A percentile compares a stretch with the other conserved stretches of the same genome.
Conservation (phyloP, 2,888 invertebrate species). For the Auanema freiburgensis region DNA sequence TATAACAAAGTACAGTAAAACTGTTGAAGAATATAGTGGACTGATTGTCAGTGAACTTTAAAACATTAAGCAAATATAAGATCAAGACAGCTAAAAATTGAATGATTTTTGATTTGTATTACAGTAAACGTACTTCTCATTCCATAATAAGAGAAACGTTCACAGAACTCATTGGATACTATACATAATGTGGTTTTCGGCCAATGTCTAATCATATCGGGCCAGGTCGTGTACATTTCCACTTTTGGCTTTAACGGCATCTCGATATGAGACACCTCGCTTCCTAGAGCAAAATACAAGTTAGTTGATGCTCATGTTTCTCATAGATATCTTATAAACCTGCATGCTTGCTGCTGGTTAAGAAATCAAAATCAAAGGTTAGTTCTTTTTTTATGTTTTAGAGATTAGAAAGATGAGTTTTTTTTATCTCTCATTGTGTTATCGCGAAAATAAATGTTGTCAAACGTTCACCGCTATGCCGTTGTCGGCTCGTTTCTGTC, state of each 20-base stretch:
- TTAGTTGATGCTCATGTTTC: no score
- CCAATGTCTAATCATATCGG: conserved; percentile 54
- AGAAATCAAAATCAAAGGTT: no score
- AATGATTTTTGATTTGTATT: not conserved
- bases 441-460: no score
- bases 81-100: conserved; percentile 83
- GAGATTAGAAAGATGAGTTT: no score
- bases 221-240: conserved; percentile 48
- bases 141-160: conserved; percentile 94
- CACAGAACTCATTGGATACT: conserved; percentile 94
- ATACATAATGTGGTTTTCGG: conserved; percentile 70
- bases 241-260: conserved; percentile 20
- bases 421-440: no score
- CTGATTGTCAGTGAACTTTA: conserved; percentile 76
- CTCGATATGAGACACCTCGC: no score
- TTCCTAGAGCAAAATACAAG: no score
- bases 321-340: no score
- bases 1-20: conserved; percentile 86
- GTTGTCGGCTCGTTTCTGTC: no score
- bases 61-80: conserved; percentile 80
- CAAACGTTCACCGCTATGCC: no score
- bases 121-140: conserved; percentile 77
- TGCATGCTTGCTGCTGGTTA: no score
- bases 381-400: no score
- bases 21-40: conserved; percentile 87